Conservation (phyloP, 2,113 vertebrate species). For the Phainopepla nitens region DNA sequence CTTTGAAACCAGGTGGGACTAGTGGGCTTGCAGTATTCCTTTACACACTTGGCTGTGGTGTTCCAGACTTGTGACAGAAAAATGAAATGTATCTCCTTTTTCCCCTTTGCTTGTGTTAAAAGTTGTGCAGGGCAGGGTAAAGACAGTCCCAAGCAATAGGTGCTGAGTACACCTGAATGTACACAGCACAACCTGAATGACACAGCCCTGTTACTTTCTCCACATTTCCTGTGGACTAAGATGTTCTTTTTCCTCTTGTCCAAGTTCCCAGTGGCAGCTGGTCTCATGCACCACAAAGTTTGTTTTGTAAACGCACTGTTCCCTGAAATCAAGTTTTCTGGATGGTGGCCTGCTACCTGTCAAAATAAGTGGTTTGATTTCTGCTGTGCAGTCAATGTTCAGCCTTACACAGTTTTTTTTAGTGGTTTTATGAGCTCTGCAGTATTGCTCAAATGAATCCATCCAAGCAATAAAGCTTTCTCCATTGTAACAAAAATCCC, state of each 20-base stretch:
- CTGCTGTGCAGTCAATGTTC: not conserved
- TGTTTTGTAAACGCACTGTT: not conserved
- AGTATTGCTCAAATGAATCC: not conserved
- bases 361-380: constrained; percentile 23
- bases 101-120: not conserved
- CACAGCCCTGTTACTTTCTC: not conserved
- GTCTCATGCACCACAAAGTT: not conserved
- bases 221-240: not conserved
- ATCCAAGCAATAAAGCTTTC: not conserved
- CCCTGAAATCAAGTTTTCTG: constrained; percentile 33
- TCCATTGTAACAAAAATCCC: not conserved
- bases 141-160: not conserved
- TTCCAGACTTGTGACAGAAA: not conserved
- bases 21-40: not conserved
- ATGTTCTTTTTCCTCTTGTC: not conserved
- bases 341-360: not conserved
- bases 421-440: constrained; percentile 2
- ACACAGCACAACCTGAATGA: not conserved
- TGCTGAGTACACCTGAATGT: not conserved
- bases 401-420: not conserved
- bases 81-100: not conserved
- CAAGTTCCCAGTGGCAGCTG: not conserved
- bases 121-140: not conserved
- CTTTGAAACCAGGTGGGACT: not conserved
- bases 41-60: not conserved